Conservation (phyloP, 2,113 vertebrate species). For the Phainopepla nitens region DNA sequence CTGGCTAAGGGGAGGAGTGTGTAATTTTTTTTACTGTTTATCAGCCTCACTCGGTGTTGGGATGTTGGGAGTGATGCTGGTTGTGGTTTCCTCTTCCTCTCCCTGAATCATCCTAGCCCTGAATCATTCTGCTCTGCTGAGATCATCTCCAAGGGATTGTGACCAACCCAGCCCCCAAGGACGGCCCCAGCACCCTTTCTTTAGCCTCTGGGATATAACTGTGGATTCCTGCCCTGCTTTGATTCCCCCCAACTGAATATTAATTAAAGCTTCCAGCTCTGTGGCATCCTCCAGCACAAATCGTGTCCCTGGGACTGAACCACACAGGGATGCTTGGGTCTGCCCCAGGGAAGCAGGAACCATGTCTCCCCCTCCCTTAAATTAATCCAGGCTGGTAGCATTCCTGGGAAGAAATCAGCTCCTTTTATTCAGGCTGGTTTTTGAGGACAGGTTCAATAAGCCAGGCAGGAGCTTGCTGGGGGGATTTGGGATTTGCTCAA, state of each 20-base stretch:
- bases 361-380: rapidly evolving
- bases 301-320: background rate
- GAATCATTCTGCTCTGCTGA: background rate
- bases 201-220: background rate
- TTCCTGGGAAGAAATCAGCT: background rate
- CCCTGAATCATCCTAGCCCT: background rate
- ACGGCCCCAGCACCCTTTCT: rapidly evolving
- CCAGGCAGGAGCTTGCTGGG: background rate
- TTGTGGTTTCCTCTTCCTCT: background rate
- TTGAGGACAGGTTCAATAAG: background rate
- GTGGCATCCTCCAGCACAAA: background rate
- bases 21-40: background rate
- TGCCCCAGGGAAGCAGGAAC: background rate
- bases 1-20: background rate
- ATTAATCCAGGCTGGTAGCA: background rate
- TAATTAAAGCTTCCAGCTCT: conserved; percentile 8
- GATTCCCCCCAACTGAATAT: background rate
- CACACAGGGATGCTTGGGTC: background rate
- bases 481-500: background rate
- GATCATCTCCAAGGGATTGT: background rate
- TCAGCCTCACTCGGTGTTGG: rapidly evolving
- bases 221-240: background rate
- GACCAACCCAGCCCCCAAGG: background rate
- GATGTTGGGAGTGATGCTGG: rapidly evolving
- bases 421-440: background rate